phyloP scores from a whole-genome alignment of 2,113 vertebrate genomes.

The Protobothrops mucrosquamatus region DNA sequence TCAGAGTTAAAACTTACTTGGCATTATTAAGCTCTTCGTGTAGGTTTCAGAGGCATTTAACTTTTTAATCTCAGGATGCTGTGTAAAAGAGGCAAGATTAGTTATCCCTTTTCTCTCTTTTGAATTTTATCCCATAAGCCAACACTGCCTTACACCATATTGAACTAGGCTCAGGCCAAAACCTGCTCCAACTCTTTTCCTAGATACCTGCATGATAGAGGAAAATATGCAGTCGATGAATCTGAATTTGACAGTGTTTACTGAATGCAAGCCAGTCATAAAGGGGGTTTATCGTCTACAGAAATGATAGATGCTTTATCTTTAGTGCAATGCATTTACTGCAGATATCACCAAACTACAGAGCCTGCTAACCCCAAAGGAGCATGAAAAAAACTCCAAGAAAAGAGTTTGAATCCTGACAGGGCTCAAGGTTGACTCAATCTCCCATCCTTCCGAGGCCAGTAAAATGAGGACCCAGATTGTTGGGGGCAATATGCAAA shows the following conservation, averaged over 20 bases:
- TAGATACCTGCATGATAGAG: too few relatives aligned
- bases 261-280: not conserved
- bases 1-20: not conserved
- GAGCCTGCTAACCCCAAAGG: not conserved
- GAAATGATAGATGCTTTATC: not conserved
- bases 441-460: not conserved
- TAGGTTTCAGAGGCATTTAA: not conserved
- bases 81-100: not conserved
- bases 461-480: not conserved
- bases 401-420: not conserved
- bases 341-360: not conserved
- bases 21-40: not conserved
- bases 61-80: not conserved
- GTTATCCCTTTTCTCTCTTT: not conserved
- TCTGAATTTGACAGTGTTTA: not conserved
- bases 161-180: conserved; percentile 3
- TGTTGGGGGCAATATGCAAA: not conserved
- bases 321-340: not conserved
- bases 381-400: not conserved
- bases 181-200: not conserved
- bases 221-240: not conserved
- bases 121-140: not conserved
- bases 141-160: not conserved
- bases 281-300: not conserved
- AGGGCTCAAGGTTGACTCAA: not conserved